Evolutionary conservation across 1,140 invertebrate genomes (phyloP).

Genomic region (Zaprionus nigranus): DNA sequence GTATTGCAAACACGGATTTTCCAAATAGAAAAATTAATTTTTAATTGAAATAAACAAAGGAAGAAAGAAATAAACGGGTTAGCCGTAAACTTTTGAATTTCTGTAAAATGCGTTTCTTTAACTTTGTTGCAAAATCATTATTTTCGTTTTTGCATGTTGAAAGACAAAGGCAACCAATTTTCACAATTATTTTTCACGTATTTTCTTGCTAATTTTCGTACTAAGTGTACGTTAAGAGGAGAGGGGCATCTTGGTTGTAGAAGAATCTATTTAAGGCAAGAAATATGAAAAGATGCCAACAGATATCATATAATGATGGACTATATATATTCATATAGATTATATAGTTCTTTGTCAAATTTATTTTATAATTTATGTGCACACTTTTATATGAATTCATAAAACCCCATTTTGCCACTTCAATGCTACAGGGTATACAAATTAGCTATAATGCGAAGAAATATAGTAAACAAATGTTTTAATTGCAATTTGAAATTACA

Average conservation of each 20-base stretch:
- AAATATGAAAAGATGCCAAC: no score
- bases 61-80: not conserved
- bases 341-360: not conserved
- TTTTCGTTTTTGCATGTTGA: not conserved
- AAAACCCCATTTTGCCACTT: not conserved
- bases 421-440: constrained; percentile 8
- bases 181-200: not conserved
- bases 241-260: not conserved
- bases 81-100: not conserved
- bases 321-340: no score
- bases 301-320: no score
- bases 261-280: not conserved
- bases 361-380: not conserved
- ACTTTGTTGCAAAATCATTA: not conserved
- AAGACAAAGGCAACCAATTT: constrained; percentile 2
- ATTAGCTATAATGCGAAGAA: constrained; percentile 8
- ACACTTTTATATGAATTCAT: no score
- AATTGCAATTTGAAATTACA: constrained; percentile 27
- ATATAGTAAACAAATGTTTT: constrained; percentile 30
- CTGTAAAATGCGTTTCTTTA: not conserved
- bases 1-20: not conserved
- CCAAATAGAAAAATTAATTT: no score
- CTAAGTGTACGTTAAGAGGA: not conserved
- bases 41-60: not conserved
- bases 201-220: not conserved